Base-by-base conservation (phyloP, 2,797 vertebrate species). In the Malurus splendens region DNA sequence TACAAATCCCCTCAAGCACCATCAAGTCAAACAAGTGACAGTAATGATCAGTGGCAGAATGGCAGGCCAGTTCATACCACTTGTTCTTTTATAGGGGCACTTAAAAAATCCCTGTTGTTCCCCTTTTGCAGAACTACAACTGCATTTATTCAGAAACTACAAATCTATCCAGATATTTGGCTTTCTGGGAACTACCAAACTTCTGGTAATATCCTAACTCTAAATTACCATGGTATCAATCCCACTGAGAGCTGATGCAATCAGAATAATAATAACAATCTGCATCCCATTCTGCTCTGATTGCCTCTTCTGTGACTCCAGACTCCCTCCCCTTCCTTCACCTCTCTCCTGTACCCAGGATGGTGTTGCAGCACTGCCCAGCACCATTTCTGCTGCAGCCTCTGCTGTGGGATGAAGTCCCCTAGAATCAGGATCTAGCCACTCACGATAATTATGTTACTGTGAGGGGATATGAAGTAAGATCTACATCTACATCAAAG, bases 1-100 rank as follows among this genome's bases (percentile, higher is more conserved):
- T 47, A 76, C 36, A 86, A 89, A 87, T 67, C 30, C 42, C 70
- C 50, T 38, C 70, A 70, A 86, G 94, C 87, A 86, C 71, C 3
- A 9, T 52, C 84, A 70, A 89, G 70, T 87, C 86, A 73, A 86
- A 87, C 30, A 73, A 85, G 36, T 83, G 87, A 90, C 79, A 73
- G 32, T 81, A 89, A 94, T 13, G 3, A 83, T 66, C 66, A 86
- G 79, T 60, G 82, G 67, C 92, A 89, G 76, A 91, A 87, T 89
- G 90, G 91, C 73, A 94, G 54, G 56, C 60, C 73, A 64, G 79
- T 83, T 90, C 87, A 87, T 81, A 78, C 42, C 83, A 64, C 81
- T 91, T 66, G 47, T 56, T 81, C 92, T 87, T 92, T 73, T 57
- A 75, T 2, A 76, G 64, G 66, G 60, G 28, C 70, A 87, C 19